These are phyloP conservation scores for Netelia virgata DNA, from an alignment of 2,888 invertebrate genomes.

Conservation along the genomic window DNA sequence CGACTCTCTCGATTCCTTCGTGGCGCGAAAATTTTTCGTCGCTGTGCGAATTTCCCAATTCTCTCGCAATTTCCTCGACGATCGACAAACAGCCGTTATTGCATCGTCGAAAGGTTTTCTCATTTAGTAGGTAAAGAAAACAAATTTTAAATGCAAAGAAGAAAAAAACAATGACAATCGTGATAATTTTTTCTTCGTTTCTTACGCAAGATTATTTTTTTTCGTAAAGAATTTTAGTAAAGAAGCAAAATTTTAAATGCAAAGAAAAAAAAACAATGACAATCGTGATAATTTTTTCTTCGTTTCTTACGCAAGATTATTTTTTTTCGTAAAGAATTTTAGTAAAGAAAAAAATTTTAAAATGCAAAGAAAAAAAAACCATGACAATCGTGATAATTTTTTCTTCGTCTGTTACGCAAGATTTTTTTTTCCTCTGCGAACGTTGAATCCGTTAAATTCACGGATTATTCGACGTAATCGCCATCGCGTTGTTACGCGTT, in stretches of 20 bases:
- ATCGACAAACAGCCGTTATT: constrained; percentile 36
- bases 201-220: not conserved
- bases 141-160: not conserved
- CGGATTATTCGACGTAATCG: not conserved
- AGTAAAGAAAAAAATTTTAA: not conserved
- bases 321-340: too few relatives aligned
- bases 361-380: not conserved
- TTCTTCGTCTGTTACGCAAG: not conserved
- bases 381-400: too few relatives aligned
- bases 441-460: not conserved
- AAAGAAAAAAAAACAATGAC: too few relatives aligned
- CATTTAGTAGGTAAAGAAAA: not conserved
- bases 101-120: constrained; percentile 32
- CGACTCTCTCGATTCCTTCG: not conserved
- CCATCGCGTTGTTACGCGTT: not conserved
- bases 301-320: too few relatives aligned
- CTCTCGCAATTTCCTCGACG: constrained; percentile 45
- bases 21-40: not conserved
- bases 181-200: not conserved
- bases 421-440: not conserved
- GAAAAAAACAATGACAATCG: not conserved
- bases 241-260: too few relatives aligned
- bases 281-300: too few relatives aligned
- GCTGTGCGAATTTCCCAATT: constrained; percentile 37
- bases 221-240: too few relatives aligned